Conservation (phyloP, 1,140 invertebrate genomes). For the Sarcophaga peregrina region DNA sequence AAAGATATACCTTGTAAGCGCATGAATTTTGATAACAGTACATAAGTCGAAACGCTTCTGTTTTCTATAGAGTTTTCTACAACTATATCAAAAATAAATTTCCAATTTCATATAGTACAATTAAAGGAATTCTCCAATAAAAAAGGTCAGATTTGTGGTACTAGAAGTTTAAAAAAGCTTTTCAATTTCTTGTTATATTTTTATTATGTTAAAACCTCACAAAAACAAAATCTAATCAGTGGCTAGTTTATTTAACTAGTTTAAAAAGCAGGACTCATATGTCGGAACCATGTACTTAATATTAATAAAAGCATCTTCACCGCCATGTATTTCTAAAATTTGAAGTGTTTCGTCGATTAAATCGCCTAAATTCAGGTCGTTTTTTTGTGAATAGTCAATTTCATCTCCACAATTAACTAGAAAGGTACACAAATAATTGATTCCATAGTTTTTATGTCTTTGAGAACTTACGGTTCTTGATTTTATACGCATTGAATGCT, state of each 20-base stretch:
- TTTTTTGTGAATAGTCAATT: conserved; percentile 73
- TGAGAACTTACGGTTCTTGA: conserved; percentile 76
- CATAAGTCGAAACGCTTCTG: no score
- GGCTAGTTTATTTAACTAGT: conserved; percentile 48
- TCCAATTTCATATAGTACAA: not conserved
- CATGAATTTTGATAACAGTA: no score
- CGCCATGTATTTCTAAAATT: conserved; percentile 89
- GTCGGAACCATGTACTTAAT: conserved; percentile 98
- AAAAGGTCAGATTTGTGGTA: not conserved
- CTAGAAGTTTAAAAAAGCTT: not conserved
- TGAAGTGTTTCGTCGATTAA: conserved; percentile 93
- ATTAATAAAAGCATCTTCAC: conserved; percentile 95
- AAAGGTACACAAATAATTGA: conserved; percentile 38
- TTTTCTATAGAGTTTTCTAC: no score
- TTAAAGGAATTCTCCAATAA: not conserved
- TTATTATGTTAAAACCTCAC: conserved; percentile 42
- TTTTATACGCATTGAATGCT: conserved; percentile 89
- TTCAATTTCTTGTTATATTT: not conserved
- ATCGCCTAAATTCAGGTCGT: conserved; percentile 85
- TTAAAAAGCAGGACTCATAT: conserved; percentile 76
- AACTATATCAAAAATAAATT: not conserved
- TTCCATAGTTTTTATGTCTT: not conserved
- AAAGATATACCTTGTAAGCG: no score
- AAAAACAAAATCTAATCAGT: conserved; percentile 46
- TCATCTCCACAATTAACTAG: conserved; percentile 73